Percentiles rank a stretch among this genome's conserved stretches.
Conservation (phyloP, 2,888 invertebrate genomes). For the Cantharis rustica region DNA sequence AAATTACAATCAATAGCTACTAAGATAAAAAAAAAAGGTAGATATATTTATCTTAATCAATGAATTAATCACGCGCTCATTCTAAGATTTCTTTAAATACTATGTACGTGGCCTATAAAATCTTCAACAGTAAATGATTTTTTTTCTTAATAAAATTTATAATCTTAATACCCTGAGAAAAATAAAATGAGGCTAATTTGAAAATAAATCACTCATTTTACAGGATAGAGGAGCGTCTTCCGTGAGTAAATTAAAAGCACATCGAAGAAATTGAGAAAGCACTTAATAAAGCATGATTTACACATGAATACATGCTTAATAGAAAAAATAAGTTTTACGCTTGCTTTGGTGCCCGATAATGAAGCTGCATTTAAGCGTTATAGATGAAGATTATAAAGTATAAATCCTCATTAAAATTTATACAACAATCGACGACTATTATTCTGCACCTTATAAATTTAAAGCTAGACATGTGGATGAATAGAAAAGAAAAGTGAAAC, state of each 20-base stretch:
- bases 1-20: too few species aligned
- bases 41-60: background rate
- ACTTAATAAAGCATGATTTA: background rate
- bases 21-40: too few species aligned
- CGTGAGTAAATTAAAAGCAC: background rate
- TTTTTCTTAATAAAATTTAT: background rate
- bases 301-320: background rate
- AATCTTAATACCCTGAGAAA: background rate
- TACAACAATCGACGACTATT: background rate
- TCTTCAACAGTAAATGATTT: background rate
- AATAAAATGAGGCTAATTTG: background rate
- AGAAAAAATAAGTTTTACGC: background rate
- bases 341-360: background rate
- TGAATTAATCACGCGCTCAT: background rate
- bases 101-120: too few species aligned
- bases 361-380: background rate
- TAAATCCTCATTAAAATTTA: background rate
- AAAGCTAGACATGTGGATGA: background rate
- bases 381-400: background rate
- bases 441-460: background rate
- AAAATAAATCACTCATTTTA: background rate
- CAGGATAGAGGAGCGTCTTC: background rate
- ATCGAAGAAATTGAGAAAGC: background rate
- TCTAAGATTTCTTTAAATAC: background rate
- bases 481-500: background rate